These are phyloP conservation scores for Lasiurus cinereus DNA, from an alignment of 2,113 vertebrate species.

Conservation along the genomic window DNA sequence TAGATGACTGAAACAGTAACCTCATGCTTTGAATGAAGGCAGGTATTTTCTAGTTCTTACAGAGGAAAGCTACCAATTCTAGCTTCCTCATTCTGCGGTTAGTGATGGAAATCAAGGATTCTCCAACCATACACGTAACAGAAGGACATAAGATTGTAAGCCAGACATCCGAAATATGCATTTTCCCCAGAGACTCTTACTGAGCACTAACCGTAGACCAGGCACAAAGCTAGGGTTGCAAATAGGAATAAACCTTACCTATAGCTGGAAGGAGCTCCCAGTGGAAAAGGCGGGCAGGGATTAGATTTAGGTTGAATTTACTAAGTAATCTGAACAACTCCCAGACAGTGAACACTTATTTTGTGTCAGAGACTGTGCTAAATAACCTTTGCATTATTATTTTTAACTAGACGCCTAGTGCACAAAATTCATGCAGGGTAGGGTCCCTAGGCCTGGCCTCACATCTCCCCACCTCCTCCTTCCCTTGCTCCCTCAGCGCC, in stretches of 20 bases:
- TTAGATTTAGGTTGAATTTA: neutral
- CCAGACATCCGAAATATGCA: neutral
- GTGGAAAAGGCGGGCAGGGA: neutral
- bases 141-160: neutral
- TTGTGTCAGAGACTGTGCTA: neutral
- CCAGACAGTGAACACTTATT: neutral
- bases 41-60: slow-evolving; percentile 79
- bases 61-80: slow-evolving; percentile 55
- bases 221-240: neutral
- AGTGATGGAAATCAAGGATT: slow-evolving; percentile 76
- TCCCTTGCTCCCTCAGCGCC: too few relatives aligned
- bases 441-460: too few relatives aligned
- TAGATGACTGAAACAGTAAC: slow-evolving; percentile 66
- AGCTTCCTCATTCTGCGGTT: slow-evolving; percentile 73
- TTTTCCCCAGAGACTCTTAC: neutral
- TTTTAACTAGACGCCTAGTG: neutral
- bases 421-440: too few relatives aligned
- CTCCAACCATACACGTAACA: neutral
- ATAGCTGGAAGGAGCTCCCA: neutral
- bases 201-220: neutral
- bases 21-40: slow-evolving; percentile 57
- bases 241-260: neutral
- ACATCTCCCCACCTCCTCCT: too few relatives aligned
- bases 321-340: neutral
- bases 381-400: neutral